Conservation (phyloP, 2,888 invertebrate species). For the Melitaea athalia region DNA sequence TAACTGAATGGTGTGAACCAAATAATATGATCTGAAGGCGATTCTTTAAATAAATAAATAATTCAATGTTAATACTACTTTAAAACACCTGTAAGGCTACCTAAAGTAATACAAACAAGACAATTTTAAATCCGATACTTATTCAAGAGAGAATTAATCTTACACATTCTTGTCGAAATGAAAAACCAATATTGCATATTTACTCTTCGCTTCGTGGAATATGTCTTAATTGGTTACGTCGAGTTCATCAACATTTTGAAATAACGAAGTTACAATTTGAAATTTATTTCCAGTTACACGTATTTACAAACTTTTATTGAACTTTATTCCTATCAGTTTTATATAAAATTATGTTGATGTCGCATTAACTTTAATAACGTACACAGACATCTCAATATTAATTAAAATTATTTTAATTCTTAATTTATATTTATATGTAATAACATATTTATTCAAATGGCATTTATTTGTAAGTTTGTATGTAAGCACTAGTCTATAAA, state of each 20-base stretch:
- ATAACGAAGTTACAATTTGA: background rate
- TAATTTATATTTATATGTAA: too few species aligned
- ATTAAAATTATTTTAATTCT: too few species aligned
- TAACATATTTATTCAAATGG: too few species aligned
- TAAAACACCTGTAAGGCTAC: background rate
- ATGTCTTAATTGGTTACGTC: constrained; percentile 6
- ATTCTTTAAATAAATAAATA: too few species aligned
- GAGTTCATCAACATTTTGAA: background rate
- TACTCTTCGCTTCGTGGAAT: background rate
- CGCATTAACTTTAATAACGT: background rate
- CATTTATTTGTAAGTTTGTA: too few species aligned
- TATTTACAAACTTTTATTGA: background rate
- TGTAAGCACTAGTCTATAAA: too few species aligned
- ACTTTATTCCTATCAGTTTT: too few species aligned
- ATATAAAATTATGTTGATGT: background rate
- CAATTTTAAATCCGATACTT: background rate
- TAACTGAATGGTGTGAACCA: too few species aligned
- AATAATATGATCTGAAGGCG: too few species aligned
- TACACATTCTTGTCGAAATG: background rate
- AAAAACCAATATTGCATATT: constrained; percentile 9
- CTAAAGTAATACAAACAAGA: background rate
- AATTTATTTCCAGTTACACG: constrained; percentile 1
- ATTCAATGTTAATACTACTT: background rate
- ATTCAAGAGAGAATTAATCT: constrained; percentile 1
- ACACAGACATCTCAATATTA: too few species aligned